Evolutionary conservation across 2,797 vertebrate genomes (phyloP).

Genomic region (Clamator glandarius): DNA sequence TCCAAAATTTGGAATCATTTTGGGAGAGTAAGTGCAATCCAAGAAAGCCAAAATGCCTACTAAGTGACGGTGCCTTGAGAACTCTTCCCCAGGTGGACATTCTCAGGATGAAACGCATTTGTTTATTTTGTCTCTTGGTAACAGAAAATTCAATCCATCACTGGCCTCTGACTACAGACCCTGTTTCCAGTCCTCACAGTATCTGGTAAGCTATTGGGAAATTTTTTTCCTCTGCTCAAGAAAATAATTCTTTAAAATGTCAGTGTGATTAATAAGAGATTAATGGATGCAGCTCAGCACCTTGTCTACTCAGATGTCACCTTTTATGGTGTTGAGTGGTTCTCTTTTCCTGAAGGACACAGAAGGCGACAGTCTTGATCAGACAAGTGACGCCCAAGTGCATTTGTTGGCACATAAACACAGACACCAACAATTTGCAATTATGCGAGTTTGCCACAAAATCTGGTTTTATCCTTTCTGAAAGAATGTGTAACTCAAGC

Average conservation of each 20-base stretch:
- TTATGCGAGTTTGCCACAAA: conserved; percentile 15
- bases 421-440: conserved; percentile 1
- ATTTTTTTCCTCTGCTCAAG: not conserved
- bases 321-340: not conserved
- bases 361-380: conserved; percentile 7
- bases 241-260: conserved; percentile 47
- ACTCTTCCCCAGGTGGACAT: not conserved
- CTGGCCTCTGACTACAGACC: not conserved
- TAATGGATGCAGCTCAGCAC: conserved; percentile 4
- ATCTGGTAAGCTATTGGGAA: not conserved
- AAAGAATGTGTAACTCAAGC: conserved; percentile 43
- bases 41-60: not conserved
- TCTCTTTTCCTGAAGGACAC: conserved; percentile 28
- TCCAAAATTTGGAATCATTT: not conserved
- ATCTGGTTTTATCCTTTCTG: not conserved
- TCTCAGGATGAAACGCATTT: not conserved
- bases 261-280: conserved; percentile 25
- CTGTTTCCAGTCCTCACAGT: not conserved
- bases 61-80: not conserved
- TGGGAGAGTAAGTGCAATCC: not conserved
- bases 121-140: conserved; percentile 42
- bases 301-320: conserved; percentile 42
- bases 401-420: conserved; percentile 30
- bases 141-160: conserved; percentile 17
- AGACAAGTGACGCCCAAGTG: conserved; percentile 23